Evolutionary conservation across 2,113 vertebrate genomes (phyloP), one percentile per base, ranked within the genome.

Genomic region (Amia ocellicauda): DNA sequence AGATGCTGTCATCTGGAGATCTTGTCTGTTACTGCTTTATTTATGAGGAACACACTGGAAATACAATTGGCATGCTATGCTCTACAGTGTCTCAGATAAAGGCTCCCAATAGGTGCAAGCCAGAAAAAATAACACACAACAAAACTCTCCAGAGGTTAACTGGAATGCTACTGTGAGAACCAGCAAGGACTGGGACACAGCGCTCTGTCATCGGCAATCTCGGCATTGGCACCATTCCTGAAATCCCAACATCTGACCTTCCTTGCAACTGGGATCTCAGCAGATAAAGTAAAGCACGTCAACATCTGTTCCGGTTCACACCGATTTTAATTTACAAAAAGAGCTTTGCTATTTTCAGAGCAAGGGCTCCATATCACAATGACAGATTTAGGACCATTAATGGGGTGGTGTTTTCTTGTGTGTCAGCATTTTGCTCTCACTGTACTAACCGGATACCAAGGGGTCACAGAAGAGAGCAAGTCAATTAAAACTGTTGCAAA

Each of bases 301-400:
- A 88, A 85, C 82, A 87, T 89, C 88, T 88, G 88, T 88, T 85
- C 80, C 80, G 80, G 73, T 86, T 91, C 86, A 80, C 83, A 83
- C 82, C 83, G 58, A 87, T 87, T 89, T 92, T 91, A 84, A 86
- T 89, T 86, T 84, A 81, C 79, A 87, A 86, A 89, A 86, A 90
- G 83, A 82, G 83, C 85, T 81, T 79, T 78, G 86, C 85, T 91
- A 88, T 91, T 91, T 91, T 87, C 83, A 86, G 83, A 88, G 64
- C 80, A 77, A 56, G 52, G 67, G 77, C 85, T 87, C 83, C 77
- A 77, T 74, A 78, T 78, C 78, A 90, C 88, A 88, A 87, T 92
- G 90, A 93, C 91, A 94, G 91, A 95, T 94, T 93, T 96, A 94
- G 90, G 83, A 83, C 83, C 91, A 90, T 90, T 90, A 93, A 92